Conservation (phyloP, 2,888 invertebrate species). For the Reticulitermes lucifugus region DNA sequence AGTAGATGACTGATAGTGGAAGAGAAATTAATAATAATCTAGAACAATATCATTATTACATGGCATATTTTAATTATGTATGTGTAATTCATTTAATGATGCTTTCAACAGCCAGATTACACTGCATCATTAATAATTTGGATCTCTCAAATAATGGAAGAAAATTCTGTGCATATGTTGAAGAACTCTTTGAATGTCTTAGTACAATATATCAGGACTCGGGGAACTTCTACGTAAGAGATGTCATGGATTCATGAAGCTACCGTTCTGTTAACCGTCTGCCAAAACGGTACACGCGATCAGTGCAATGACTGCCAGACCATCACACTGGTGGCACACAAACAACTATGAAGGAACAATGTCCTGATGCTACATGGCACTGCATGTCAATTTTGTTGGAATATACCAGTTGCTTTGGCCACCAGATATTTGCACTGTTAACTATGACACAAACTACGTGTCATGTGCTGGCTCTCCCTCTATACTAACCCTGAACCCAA, state of each 20-base stretch:
- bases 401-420: slow-evolving; percentile 2
- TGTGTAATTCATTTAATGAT: too few species aligned
- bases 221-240: not conserved
- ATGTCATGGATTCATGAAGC: slow-evolving; percentile 1
- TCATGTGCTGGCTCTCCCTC: slow-evolving; percentile 1
- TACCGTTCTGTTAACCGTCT: not conserved
- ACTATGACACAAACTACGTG: not conserved
- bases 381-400: not conserved
- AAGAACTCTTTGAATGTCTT: too few species aligned
- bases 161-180: not conserved
- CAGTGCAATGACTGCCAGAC: not conserved
- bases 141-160: not conserved
- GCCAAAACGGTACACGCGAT: not conserved
- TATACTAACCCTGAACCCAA: not conserved
- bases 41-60: too few species aligned
- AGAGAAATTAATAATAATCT: too few species aligned
- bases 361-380: not conserved
- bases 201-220: not conserved
- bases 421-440: not conserved
- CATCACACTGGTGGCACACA: not conserved
- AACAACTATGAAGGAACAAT: not conserved
- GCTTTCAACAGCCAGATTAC: too few species aligned
- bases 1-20: too few species aligned
- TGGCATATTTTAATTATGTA: too few species aligned
- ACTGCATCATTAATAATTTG: not conserved